A percentile compares a stretch with the other conserved stretches of the same genome.
Evolutionary conservation across 2,797 vertebrate species (phyloP).

Genomic region (Helicolenus hilgendorfi): DNA sequence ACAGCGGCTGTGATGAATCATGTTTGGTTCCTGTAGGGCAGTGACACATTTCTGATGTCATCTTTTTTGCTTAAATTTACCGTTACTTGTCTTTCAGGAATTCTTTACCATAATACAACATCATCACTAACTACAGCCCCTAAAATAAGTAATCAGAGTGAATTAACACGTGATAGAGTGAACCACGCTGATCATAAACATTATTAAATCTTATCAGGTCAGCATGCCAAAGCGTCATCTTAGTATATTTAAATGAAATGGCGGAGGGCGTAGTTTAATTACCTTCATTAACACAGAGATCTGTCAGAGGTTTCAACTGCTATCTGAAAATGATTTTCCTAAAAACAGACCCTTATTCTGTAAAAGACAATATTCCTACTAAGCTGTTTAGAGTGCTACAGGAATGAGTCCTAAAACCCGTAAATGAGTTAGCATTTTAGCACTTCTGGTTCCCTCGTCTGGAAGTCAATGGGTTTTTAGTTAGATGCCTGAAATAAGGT

Average conservation of each 20-base stretch:
- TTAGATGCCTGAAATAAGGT: no score
- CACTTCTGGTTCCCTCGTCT: no score
- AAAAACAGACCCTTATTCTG: background rate
- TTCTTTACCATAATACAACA: background rate
- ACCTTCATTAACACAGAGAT: background rate
- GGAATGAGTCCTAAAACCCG: no score
- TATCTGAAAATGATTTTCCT: background rate
- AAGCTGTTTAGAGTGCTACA: no score
- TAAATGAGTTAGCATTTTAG: no score
- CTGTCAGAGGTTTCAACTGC: background rate
- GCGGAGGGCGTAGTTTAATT: background rate
- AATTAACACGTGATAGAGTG: background rate
- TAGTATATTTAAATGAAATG: background rate
- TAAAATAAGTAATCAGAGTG: background rate
- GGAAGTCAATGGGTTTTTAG: no score
- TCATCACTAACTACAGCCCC: background rate
- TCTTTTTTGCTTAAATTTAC: background rate
- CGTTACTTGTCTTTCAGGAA: background rate
- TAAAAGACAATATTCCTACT: no score
- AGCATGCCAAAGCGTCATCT: background rate
- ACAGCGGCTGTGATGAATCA: background rate
- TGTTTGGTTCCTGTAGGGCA: background rate
- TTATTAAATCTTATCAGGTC: background rate
- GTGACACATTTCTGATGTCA: constrained; percentile 5
- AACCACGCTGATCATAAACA: background rate